Conservation (phyloP, 2,797 vertebrate genomes). For the Orientallactaga sibirica region DNA sequence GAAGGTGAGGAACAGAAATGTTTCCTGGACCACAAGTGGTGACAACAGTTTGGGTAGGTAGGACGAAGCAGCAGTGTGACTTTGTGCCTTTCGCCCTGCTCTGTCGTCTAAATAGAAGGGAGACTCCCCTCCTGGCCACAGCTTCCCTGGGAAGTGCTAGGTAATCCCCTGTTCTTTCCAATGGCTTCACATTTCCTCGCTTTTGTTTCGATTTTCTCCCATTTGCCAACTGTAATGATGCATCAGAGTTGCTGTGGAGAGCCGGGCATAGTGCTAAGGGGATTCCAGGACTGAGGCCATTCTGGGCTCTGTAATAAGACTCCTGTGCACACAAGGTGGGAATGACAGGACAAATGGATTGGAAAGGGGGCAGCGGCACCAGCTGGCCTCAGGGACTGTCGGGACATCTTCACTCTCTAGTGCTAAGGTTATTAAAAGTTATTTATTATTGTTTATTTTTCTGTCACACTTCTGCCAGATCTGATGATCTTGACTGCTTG, state of each 20-base stretch:
- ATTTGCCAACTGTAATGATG: neutral
- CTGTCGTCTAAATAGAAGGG: neutral
- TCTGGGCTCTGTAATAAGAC: neutral
- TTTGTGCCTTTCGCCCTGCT: neutral
- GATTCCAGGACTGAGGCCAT: neutral
- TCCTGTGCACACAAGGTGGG: neutral
- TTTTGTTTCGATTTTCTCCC: neutral
- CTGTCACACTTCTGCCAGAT: neutral
- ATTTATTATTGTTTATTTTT: neutral
- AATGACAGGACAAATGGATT: neutral
- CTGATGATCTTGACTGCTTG: neutral
- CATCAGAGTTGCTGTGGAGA: neutral
- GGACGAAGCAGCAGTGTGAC: neutral
- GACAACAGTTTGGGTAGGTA: slow-evolving; percentile 91
- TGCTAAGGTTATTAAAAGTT: neutral
- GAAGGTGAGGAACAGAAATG: slow-evolving; percentile 86
- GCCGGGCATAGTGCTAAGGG: neutral
- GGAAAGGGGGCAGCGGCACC: neutral
- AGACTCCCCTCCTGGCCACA: neutral
- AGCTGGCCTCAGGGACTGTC: neutral
- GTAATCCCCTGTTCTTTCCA: neutral
- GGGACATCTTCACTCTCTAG: neutral
- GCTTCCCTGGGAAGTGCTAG: neutral
- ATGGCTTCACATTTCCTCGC: neutral
- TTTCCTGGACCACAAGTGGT: slow-evolving; percentile 91